Evolutionary conservation across 1,140 invertebrate genomes (phyloP), one percentile per base, ranked within the genome.

Genomic region (Heliconius hewitsoni): DNA sequence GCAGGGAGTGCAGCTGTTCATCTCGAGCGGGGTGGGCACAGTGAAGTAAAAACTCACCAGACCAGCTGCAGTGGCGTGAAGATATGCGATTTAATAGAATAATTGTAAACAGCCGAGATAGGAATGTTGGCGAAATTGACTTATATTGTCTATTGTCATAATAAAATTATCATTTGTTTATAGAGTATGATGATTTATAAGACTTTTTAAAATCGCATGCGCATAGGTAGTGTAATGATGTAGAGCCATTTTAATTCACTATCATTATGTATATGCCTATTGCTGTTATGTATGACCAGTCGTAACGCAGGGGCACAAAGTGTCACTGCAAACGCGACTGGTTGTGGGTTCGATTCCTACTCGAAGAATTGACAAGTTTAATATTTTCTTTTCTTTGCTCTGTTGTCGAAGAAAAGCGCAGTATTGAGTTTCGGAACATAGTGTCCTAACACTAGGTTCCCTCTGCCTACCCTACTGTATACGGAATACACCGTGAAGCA

Each of bases 41-140:
- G 81, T 82, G 81, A 86, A 80, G 81, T 79, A 84, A 83, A 88
- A 90, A 89, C 82, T 79, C 70, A 77, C 81, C 84, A 82, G 71
- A 70, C 57, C 89, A 87, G 82, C 85, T 89, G 87, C 82, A 72
- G 70, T 87, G 80, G 84, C 85, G 85, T 86, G 83, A 79, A 85
- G 81, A 79, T 84, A 86, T 85, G 84, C 77, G 78, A 76, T 52
- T 76, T 78, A 81, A 76, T 76, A 76, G 70, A 60, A 78, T 71
- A 39, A 46, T 23, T 71, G 60, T 75, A 46, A 81, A 57, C 60
- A 71, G 57, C 60, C 73, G 76, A 76, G 60, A 46, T 42, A 75
- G 39, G 80, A 78, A 81, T 78, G 80, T 66, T 52, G 46, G 80
- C 80, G 80, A 81, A 81, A 81, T 81, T 77, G 39, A 71, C 60